Percentiles rank a stretch among this genome's conserved stretches.
Evolutionary conservation across 2,888 invertebrate genomes (phyloP).

Genomic region (Drosophila borborema): DNA sequence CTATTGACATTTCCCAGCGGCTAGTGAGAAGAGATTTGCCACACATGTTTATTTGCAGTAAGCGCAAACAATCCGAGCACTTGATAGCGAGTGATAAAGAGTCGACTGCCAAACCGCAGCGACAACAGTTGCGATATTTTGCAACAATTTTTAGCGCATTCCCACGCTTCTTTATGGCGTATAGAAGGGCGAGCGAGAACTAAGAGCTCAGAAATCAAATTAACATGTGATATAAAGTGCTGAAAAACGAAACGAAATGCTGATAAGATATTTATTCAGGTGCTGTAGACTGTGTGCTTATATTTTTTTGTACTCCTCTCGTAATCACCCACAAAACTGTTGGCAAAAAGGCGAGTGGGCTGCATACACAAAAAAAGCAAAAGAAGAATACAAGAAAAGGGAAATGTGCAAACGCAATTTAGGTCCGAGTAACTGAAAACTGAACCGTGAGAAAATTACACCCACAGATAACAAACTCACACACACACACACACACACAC

Average conservation of each 20-base stretch:
- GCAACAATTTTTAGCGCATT: conserved; percentile 57
- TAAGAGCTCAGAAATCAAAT: conserved; percentile 62
- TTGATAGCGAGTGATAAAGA: conserved; percentile 64
- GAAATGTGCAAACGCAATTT: conserved; percentile 77
- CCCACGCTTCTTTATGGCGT: conserved; percentile 72
- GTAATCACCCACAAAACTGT: conserved; percentile 76
- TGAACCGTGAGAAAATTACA: conserved; percentile 82
- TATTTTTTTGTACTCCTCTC: conserved; percentile 41
- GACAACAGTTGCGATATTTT: conserved; percentile 45
- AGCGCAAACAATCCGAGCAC: conserved; percentile 59
- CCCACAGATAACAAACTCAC: conserved; percentile 68
- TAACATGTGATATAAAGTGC: conserved; percentile 66
- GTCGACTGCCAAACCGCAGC: conserved; percentile 36
- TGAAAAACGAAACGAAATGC: conserved; percentile 63
- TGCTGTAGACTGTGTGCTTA: conserved; percentile 45
- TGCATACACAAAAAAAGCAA: conserved; percentile 49
- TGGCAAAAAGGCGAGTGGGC: conserved; percentile 60
- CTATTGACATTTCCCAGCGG: conserved; percentile 72
- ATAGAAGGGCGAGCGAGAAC: conserved; percentile 32
- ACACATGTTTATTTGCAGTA: conserved; percentile 44
- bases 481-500: conserved; percentile 7
- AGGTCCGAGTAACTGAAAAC: conserved; percentile 71
- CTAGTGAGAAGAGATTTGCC: conserved; percentile 54
- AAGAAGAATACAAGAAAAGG: conserved; percentile 38
- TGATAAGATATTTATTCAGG: conserved; percentile 80